phyloP scores from a whole-genome alignment of 2,113 vertebrate genomes.

The Gymnogyps californianus region DNA sequence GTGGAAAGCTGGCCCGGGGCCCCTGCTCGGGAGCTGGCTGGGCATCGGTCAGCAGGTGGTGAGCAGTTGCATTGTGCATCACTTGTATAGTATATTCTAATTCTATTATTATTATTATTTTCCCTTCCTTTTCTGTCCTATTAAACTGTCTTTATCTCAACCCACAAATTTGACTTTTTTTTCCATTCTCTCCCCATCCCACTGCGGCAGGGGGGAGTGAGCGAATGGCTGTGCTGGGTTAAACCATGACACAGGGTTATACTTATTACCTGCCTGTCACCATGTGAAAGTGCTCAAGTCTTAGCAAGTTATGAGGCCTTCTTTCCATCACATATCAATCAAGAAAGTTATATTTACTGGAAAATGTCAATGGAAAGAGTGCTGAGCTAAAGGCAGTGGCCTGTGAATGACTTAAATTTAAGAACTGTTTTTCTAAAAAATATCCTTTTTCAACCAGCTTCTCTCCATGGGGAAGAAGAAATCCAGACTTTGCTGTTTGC shows the following conservation, averaged over 20 bases:
- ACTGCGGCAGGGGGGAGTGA: no score
- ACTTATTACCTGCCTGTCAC: neutral
- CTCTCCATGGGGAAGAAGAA: neutral
- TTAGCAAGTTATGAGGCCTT: neutral
- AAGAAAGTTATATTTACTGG: neutral
- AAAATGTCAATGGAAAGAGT: neutral
- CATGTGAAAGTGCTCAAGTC: neutral
- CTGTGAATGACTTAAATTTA: neutral
- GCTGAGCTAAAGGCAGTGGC: neutral
- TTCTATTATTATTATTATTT: no score
- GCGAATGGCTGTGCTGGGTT: no score
- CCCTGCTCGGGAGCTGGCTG: no score
- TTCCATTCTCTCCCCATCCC: no score
- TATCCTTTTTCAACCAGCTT: neutral
- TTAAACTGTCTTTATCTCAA: no score
- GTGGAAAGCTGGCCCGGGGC: no score
- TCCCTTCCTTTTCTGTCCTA: no score
- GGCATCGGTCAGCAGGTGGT: no score
- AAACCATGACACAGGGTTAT: neutral
- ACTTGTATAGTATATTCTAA: no score
- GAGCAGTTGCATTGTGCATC: no score
- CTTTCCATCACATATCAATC: neutral
- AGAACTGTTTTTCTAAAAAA: neutral
- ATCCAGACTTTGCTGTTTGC: neutral
- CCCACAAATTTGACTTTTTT: no score